These are phyloP conservation scores for Napeogenes sylphis DNA, from an alignment of 2,888 invertebrate genomes.

Conservation along the genomic window DNA sequence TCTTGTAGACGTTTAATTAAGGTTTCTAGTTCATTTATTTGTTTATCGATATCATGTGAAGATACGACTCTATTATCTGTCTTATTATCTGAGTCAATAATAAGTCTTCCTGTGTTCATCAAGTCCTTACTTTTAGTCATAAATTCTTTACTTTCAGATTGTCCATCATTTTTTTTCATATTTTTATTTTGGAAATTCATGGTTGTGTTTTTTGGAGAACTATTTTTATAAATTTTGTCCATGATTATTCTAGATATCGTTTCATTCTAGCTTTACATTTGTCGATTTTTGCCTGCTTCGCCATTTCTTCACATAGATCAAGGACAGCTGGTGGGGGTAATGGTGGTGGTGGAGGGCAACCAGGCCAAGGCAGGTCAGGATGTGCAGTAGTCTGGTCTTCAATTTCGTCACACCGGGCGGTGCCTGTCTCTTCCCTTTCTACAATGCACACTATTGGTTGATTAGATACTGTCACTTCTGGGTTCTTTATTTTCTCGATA, in stretches of 20 bases:
- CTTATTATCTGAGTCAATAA: slow-evolving; percentile 33
- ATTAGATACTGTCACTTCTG: slow-evolving; percentile 32
- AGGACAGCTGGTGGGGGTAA: slow-evolving; percentile 43
- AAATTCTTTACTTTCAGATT: slow-evolving; percentile 33
- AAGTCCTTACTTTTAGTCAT: no score
- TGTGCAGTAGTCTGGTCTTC: slow-evolving; percentile 33
- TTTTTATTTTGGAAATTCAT: slow-evolving; percentile 39
- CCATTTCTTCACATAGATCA: slow-evolving; percentile 48
- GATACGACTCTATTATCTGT: slow-evolving; percentile 21
- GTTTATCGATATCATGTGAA: slow-evolving; percentile 42
- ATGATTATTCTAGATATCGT: slow-evolving; percentile 48
- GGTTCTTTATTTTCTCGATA: slow-evolving; percentile 57
- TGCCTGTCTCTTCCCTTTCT: slow-evolving; percentile 39
- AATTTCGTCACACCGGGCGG: slow-evolving; percentile 48
- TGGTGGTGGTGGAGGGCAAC: slow-evolving; percentile 43
- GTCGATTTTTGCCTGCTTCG: slow-evolving; percentile 34
- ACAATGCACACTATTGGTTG: slow-evolving; percentile 43
- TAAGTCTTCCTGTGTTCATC: slow-evolving; percentile 35
- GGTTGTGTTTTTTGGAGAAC: slow-evolving; percentile 25
- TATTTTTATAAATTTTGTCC: slow-evolving; percentile 33
- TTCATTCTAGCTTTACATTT: slow-evolving; percentile 49
- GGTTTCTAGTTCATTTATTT: slow-evolving; percentile 50
- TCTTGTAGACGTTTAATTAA: slow-evolving; percentile 48
- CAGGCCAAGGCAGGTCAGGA: slow-evolving; percentile 42
- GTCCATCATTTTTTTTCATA: slow-evolving; percentile 22